Conservation (phyloP, 2,797 vertebrate genomes). For the Manis crassicaudata region DNA sequence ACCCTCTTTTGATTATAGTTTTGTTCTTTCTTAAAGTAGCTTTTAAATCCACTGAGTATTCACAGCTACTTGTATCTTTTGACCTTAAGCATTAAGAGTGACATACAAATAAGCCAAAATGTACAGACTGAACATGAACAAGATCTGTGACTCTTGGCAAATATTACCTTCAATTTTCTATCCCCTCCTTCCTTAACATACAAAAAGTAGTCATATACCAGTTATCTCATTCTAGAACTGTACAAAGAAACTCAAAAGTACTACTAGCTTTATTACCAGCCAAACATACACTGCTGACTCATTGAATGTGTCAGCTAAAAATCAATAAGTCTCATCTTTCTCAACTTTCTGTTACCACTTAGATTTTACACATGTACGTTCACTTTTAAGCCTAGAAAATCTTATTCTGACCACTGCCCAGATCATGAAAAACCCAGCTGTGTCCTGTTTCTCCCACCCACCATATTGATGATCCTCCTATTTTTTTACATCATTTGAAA, state of each 20-base stretch:
- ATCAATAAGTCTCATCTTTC: background rate
- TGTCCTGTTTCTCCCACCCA: background rate
- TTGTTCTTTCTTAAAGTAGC: background rate
- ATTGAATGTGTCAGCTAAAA: background rate
- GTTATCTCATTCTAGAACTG: background rate
- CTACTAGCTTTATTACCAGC: background rate
- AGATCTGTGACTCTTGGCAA: background rate
- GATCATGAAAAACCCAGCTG: background rate
- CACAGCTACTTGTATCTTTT: background rate
- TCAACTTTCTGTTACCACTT: constrained; percentile 1
- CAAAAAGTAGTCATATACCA: background rate
- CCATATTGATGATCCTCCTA: background rate
- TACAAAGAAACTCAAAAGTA: constrained; percentile 13
- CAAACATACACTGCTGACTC: background rate
- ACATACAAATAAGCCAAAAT: background rate
- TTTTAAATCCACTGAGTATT: background rate
- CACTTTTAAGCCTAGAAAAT: background rate
- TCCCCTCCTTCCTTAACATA: background rate
- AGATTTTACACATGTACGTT: background rate
- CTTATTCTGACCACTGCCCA: background rate
- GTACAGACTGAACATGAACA: background rate
- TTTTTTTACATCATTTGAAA: background rate
- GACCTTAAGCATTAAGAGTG: constrained; percentile 1
- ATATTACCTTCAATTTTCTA: background rate
- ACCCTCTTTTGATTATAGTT: background rate